phyloP scores from a whole-genome alignment of 2,797 vertebrate species.

The Gila robusta region DNA sequence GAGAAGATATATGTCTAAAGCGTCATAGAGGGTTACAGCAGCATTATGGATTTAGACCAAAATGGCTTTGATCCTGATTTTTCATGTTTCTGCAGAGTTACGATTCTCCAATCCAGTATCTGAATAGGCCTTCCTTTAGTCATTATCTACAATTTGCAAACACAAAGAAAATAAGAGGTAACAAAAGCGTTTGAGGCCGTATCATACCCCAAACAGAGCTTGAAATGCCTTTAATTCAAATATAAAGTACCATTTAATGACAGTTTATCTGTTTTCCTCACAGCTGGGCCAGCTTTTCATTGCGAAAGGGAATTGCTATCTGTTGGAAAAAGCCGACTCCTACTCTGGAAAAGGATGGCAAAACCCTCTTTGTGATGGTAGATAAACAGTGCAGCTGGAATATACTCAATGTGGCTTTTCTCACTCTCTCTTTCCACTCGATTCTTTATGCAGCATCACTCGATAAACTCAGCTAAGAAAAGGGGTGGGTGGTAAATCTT shows the following conservation, averaged over 20 bases:
- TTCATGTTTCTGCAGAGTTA: conserved; percentile 62
- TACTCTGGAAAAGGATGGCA: conserved; percentile 19
- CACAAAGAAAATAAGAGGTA: conserved; percentile 69
- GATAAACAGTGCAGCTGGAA: conserved; percentile 49
- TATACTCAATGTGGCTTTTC: conserved; percentile 28
- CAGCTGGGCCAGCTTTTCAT: conserved; percentile 9
- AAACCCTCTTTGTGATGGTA: conserved; percentile 40
- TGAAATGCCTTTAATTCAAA: conserved; percentile 50
- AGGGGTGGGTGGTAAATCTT: neutral
- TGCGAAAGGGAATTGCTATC: conserved; percentile 18
- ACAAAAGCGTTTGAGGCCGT: conserved; percentile 29
- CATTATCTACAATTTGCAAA: conserved; percentile 60
- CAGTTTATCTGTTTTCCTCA: conserved; percentile 27
- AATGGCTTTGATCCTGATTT: conserved; percentile 65
- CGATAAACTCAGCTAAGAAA: conserved; percentile 15
- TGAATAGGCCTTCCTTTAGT: conserved; percentile 63
- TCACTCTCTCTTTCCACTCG: neutral
- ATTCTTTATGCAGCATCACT: conserved; percentile 5
- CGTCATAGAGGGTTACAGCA: conserved; percentile 55
- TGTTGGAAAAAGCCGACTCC: conserved; percentile 41
- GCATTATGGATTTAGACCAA: conserved; percentile 18
- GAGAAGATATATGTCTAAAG: conserved; percentile 7
- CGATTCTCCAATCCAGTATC: conserved; percentile 64
- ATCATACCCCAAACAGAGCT: conserved; percentile 37
- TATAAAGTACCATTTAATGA: conserved; percentile 41